These are phyloP conservation scores for Bufo gargarizans DNA, from an alignment of 2,113 vertebrate genomes.

Conservation along the genomic window DNA sequence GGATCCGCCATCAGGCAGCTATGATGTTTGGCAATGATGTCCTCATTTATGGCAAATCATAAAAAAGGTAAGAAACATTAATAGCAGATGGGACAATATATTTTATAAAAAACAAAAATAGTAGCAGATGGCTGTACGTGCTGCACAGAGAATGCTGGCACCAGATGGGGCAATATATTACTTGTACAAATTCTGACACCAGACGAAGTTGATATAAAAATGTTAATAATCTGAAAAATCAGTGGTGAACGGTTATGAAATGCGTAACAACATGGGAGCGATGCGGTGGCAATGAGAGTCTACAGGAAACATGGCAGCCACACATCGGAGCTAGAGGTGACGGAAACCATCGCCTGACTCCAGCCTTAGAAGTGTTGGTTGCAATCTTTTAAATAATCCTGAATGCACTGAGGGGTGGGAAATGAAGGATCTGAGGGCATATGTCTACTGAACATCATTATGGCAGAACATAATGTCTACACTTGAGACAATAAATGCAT, in stretches of 20 bases:
- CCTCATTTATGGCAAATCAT: neutral
- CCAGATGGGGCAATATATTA: constrained; percentile 50
- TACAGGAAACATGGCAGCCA: too few species aligned
- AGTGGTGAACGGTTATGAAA: neutral
- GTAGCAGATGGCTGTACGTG: constrained; percentile 12
- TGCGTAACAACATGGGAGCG: neutral
- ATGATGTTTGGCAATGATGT: neutral
- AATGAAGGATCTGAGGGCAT: too few species aligned
- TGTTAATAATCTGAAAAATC: constrained; percentile 12
- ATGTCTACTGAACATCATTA: too few species aligned
- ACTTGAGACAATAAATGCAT: too few species aligned
- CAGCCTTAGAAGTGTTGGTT: neutral
- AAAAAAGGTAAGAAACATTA: constrained; percentile 34
- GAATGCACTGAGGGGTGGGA: neutral
- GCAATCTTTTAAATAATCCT: neutral
- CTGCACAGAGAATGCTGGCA: constrained; percentile 5
- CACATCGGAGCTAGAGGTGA: too few species aligned
- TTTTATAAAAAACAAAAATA: neutral
- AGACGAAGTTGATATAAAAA: constrained; percentile 23
- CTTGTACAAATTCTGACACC: neutral
- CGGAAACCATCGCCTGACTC: neutral
- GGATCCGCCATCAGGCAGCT: neutral
- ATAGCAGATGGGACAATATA: constrained; percentile 44
- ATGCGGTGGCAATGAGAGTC: neutral
- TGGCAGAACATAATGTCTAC: too few species aligned